Base-by-base conservation (phyloP, 2,888 invertebrate species). In the Hydrotaea diabolus region DNA sequence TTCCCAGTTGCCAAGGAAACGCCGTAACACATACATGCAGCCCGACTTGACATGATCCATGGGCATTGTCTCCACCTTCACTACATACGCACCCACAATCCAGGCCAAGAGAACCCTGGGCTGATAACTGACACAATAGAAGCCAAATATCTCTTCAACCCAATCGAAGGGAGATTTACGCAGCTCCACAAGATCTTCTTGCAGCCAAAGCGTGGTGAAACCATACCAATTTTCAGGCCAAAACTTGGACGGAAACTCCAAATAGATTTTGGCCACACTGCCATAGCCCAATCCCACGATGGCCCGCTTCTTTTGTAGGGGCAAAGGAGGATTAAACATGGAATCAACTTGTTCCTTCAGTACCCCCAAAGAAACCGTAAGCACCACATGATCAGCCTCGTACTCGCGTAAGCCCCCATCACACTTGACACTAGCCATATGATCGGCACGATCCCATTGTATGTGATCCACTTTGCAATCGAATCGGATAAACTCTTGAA, bases 71-170 rank as follows among this genome's bases (percentile, higher is more conserved):
- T 96, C 96, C 88, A 95, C 93, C 75, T 93, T 88, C 81, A 92
- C 92, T 0, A 95, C 94, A 86, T 93, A 93, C 36, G 93, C 89
- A 0, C 96, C 96, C 26, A 93, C 93, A 15, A 95, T 91, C 96
- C 96, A 96, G 0, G 93, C 95, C 80, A 94, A 93, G 39, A 96
- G 90, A 11, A 95, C 92, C 62, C 93, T 93, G 0, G 95, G 94
- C 87, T 95, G 94, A 87, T 93, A 92, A 80, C 94, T 94, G 21
- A 95, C 93, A n/a, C 93, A 93, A 89, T 95, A 94, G 90, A 96
- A 95, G 69, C 94, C 94, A 88, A 94, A 94, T 23, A 96, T 92
- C 86, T 94, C 94, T 87, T 93, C 93, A 39, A 95, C 89, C 96
- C 96, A 96, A 36, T 91, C 92, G 26, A 90, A 64, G 36, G 84